phyloP scores from a whole-genome alignment of 1,140 invertebrate species.

The Scylla paramamosain region DNA sequence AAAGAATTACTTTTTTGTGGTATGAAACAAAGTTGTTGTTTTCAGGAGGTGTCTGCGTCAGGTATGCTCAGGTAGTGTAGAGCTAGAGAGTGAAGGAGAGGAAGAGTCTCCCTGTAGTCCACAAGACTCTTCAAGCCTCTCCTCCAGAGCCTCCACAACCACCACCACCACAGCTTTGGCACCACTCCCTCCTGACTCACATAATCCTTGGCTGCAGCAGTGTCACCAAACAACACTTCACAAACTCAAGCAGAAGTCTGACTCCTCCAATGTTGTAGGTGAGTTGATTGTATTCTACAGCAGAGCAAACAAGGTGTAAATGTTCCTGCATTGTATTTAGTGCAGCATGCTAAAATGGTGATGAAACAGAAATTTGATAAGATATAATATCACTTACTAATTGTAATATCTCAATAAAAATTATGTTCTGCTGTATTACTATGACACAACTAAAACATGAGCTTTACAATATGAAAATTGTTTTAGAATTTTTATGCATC shows the following conservation, averaged over 20 bases:
- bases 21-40: too few species aligned
- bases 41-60: slow-evolving; percentile 80
- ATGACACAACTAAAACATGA: too few species aligned
- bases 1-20: too few species aligned
- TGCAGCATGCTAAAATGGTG: too few species aligned
- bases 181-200: slow-evolving; percentile 71
- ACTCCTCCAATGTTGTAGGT: slow-evolving; percentile 77
- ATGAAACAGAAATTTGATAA: too few species aligned
- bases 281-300: neutral
- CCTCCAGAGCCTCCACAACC: slow-evolving; percentile 91
- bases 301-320: too few species aligned
- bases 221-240: slow-evolving; percentile 82
- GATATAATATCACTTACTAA: too few species aligned
- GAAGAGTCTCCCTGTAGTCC: slow-evolving; percentile 77
- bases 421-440: too few species aligned
- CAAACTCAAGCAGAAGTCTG: slow-evolving; percentile 79
- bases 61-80: slow-evolving; percentile 80
- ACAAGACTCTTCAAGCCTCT: slow-evolving; percentile 82
- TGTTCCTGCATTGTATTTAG: too few species aligned
- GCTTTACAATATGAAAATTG: too few species aligned
- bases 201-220: slow-evolving; percentile 84
- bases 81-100: slow-evolving; percentile 81
- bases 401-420: too few species aligned
- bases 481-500: too few species aligned
- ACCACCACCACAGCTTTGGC: slow-evolving; percentile 81